Evolutionary conservation across 2,888 invertebrate genomes (phyloP).

Genomic region (Megalurothrips usitatus): DNA sequence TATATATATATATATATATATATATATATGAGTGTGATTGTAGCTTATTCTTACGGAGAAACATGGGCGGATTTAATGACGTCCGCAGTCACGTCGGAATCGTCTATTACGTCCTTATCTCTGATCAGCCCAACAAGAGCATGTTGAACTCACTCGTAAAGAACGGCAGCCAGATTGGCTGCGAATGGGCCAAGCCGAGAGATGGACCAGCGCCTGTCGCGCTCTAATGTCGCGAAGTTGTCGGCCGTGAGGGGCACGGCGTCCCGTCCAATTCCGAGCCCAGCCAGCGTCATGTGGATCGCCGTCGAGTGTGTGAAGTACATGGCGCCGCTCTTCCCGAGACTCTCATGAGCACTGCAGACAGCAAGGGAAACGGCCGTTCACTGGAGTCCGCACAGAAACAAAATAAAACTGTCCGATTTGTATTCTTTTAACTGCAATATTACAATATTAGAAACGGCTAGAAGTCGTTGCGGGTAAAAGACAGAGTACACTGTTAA

Average conservation of each 20-base stretch:
- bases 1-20: too few relatives aligned
- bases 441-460: too few relatives aligned
- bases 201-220: constrained; percentile 60
- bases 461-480: too few relatives aligned
- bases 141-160: constrained; percentile 60
- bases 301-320: constrained; percentile 63
- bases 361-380: neutral
- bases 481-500: too few relatives aligned
- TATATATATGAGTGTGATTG: too few relatives aligned
- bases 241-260: constrained; percentile 56
- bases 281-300: constrained; percentile 42
- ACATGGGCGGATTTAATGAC: too few relatives aligned
- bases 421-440: too few relatives aligned
- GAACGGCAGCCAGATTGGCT: constrained; percentile 67
- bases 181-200: constrained; percentile 67
- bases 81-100: too few relatives aligned
- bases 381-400: neutral
- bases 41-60: too few relatives aligned
- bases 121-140: neutral
- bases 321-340: constrained; percentile 51
- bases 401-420: neutral
- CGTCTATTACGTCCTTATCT: too few relatives aligned
- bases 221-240: constrained; percentile 55
- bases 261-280: constrained; percentile 60
- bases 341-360: neutral